Percentiles rank a stretch among this genome's conserved stretches.
Conservation (phyloP, 1,140 invertebrate species). For the Aradophagus sp. region DNA sequence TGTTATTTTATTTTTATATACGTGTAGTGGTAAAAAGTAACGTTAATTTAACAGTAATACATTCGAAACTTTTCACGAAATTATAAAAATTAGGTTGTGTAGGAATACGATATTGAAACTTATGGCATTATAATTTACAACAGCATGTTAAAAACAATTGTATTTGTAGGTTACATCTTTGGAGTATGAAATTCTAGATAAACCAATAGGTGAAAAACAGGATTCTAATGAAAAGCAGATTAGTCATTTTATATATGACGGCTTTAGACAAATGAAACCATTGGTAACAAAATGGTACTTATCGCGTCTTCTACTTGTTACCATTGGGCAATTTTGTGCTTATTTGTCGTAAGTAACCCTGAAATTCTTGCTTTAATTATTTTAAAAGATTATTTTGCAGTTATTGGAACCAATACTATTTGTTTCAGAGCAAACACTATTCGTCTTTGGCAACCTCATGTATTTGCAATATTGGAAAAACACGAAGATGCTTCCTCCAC, state of each 20-base stretch:
- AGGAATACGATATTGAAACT: too few relatives aligned
- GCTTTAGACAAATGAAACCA: constrained; percentile 71
- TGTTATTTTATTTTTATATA: too few relatives aligned
- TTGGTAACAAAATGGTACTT: constrained; percentile 70
- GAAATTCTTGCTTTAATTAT: background rate
- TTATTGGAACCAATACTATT: background rate
- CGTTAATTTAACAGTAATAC: too few relatives aligned
- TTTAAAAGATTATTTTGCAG: background rate
- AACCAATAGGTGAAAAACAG: constrained; percentile 3
- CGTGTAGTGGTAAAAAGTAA: too few relatives aligned
- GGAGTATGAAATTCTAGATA: constrained; percentile 64
- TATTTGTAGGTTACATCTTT: constrained; percentile 59
- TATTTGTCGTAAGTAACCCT: constrained; percentile 74
- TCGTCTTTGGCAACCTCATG: constrained; percentile 78
- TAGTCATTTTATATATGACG: constrained; percentile 49
- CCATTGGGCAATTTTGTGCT: constrained; percentile 68
- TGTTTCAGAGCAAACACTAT: constrained; percentile 70
- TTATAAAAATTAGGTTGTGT: too few relatives aligned
- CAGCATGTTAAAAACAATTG: background rate
- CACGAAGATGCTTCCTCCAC: constrained; percentile 45
- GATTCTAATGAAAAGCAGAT: too few relatives aligned
- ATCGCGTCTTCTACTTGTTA: constrained; percentile 69
- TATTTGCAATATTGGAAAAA: constrained; percentile 76
- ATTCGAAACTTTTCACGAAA: too few relatives aligned
- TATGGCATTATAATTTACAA: too few relatives aligned